Conservation (phyloP, 2,888 invertebrate species). For the Conistra vaccinii region DNA sequence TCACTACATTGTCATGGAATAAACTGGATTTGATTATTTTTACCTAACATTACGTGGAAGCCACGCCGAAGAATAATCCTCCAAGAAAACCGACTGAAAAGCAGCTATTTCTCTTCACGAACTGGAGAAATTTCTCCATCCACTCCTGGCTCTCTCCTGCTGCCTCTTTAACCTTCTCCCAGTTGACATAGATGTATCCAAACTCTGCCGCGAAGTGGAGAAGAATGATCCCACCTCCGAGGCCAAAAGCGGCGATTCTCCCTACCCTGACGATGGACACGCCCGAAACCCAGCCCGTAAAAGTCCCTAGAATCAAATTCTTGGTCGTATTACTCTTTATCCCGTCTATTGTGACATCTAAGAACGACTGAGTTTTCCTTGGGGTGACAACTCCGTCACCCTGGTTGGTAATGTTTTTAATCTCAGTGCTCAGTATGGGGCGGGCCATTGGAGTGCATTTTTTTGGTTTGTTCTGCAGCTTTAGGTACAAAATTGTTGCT, state of each 20-base stretch:
- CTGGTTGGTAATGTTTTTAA: slow-evolving; percentile 67
- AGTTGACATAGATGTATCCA: slow-evolving; percentile 96
- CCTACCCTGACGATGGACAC: slow-evolving; percentile 95
- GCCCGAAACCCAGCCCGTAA: slow-evolving; percentile 92
- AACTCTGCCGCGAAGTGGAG: slow-evolving; percentile 96
- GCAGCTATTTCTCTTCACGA: slow-evolving; percentile 92
- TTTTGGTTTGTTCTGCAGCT: slow-evolving; percentile 49
- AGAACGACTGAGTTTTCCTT: slow-evolving; percentile 68
- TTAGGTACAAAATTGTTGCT: slow-evolving; percentile 56
- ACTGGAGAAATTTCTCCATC: slow-evolving; percentile 92
- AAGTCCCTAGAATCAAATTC: slow-evolving; percentile 79
- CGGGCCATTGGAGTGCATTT: slow-evolving; percentile 80
- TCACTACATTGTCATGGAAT: slow-evolving; percentile 27
- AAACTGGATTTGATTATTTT: slow-evolving; percentile 28
- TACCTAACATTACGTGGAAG: slow-evolving; percentile 87
- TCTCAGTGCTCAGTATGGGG: slow-evolving; percentile 74
- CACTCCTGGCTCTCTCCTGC: slow-evolving; percentile 93
- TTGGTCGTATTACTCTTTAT: slow-evolving; percentile 76
- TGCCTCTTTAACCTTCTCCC: slow-evolving; percentile 95
- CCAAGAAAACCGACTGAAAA: slow-evolving; percentile 95
- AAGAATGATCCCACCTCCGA: slow-evolving; percentile 96
- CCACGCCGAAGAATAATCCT: slow-evolving; percentile 96
- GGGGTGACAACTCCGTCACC: slow-evolving; percentile 67
- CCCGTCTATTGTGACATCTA: slow-evolving; percentile 76
- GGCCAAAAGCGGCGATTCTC: slow-evolving; percentile 95